Evolutionary conservation across 2,113 vertebrate genomes (phyloP).

Genomic region (Gopherus flavomarginatus): DNA sequence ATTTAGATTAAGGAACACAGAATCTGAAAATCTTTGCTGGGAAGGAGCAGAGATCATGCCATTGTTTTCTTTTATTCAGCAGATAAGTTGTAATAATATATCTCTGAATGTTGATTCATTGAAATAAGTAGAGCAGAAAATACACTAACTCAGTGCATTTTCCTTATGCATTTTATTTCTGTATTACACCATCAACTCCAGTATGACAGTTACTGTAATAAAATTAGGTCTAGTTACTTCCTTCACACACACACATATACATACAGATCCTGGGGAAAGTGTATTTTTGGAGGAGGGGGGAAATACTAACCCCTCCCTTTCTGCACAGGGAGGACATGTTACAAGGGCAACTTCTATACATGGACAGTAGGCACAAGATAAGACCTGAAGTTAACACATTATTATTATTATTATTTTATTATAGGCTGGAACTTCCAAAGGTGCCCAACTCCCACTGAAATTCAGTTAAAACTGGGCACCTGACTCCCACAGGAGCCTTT

Average conservation of each 20-base stretch:
- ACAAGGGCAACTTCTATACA: not conserved
- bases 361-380: not conserved
- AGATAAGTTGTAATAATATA: not conserved
- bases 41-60: not conserved
- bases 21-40: not conserved
- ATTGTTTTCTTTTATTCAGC: not conserved
- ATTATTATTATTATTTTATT: not conserved
- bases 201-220: not conserved
- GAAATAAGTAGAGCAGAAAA: not conserved
- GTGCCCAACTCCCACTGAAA: not conserved
- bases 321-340: not conserved
- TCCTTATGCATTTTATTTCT: not conserved
- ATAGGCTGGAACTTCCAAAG: not conserved
- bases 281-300: not conserved
- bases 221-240: not conserved
- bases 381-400: not conserved
- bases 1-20: not conserved
- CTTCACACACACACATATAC: not conserved
- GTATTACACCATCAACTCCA: not conserved
- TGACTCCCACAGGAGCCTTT: not conserved
- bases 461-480: not conserved
- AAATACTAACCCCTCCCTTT: not conserved
- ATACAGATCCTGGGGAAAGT: not conserved
- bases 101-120: not conserved
- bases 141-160: not conserved